phyloP scores from a whole-genome alignment of 1,140 invertebrate species.

The Macrosteles quadrilineatus region DNA sequence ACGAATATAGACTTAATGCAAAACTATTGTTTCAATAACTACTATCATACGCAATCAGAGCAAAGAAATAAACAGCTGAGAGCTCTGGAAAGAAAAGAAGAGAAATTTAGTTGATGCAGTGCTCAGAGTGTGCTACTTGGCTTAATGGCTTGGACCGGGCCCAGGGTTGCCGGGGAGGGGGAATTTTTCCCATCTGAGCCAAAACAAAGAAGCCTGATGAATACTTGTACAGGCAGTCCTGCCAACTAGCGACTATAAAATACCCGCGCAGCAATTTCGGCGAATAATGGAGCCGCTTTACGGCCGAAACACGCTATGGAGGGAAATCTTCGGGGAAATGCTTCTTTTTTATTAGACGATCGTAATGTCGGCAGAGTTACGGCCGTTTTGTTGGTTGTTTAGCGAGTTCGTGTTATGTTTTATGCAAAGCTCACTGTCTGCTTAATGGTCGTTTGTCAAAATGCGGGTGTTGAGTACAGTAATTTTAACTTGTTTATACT shows the following conservation, averaged over 20 bases:
- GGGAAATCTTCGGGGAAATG: constrained; percentile 1
- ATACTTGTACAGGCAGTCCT: not conserved
- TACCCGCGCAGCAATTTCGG: constrained; percentile 9
- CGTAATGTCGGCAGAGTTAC: not conserved
- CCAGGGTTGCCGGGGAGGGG: not conserved
- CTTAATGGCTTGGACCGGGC: constrained; percentile 2
- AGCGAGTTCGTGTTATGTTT: too few species aligned
- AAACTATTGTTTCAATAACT: too few species aligned
- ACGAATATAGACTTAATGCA: too few species aligned
- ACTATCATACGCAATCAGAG: too few species aligned
- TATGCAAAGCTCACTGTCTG: too few species aligned
- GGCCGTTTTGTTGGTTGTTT: too few species aligned
- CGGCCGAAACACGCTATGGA: too few species aligned
- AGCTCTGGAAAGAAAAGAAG: not conserved
- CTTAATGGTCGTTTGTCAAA: too few species aligned
- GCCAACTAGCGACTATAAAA: constrained; percentile 6
- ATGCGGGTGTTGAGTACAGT: too few species aligned
- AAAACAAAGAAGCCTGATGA: constrained; percentile 21
- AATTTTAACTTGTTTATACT: too few species aligned
- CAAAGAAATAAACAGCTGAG: not conserved
- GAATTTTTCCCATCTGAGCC: not conserved
- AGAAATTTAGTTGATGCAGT: too few species aligned
- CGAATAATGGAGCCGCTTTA: not conserved
- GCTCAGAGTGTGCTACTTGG: not conserved
- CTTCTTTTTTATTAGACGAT: constrained; percentile 1